Percentiles rank a stretch among this genome's conserved stretches.
Evolutionary conservation across 2,888 invertebrate genomes (phyloP).

Genomic region (Drosophila borealis): DNA sequence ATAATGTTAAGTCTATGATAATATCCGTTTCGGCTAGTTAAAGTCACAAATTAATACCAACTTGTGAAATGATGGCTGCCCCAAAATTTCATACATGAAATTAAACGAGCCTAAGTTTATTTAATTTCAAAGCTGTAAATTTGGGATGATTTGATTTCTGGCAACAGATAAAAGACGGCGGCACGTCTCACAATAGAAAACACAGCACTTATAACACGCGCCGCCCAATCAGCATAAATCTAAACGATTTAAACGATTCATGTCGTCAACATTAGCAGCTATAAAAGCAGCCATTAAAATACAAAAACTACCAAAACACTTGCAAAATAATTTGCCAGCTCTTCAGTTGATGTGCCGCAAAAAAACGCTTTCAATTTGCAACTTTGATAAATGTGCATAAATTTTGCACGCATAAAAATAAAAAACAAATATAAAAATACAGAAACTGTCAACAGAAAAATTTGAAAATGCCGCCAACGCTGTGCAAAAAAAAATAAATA

Average conservation of each 20-base stretch:
- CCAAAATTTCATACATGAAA: not conserved
- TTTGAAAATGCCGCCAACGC: constrained; percentile 49
- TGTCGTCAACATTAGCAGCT: constrained; percentile 23
- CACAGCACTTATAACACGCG: constrained; percentile 10
- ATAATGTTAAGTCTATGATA: not conserved
- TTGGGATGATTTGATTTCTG: constrained; percentile 14
- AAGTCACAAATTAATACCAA: not conserved
- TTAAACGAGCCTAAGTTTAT: not conserved
- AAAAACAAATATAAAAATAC: not conserved
- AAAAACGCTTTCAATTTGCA: constrained; percentile 31
- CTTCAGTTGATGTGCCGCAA: constrained; percentile 44
- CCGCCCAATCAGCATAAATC: constrained; percentile 25
- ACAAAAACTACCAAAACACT: constrained; percentile 43
- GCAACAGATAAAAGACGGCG: constrained; percentile 12
- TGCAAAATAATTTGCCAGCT: constrained; percentile 35
- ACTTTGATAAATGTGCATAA: constrained; percentile 52
- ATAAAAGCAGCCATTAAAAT: constrained; percentile 32
- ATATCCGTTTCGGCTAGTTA: not conserved
- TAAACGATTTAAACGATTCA: constrained; percentile 41
- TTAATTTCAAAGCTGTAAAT: constrained; percentile 1
- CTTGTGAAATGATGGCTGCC: not conserved
- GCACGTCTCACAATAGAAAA: constrained; percentile 2
- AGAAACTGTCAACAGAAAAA: constrained; percentile 52
- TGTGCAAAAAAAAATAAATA: constrained; percentile 3
- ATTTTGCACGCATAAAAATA: constrained; percentile 58